Percentiles rank a stretch among this genome's conserved stretches.
phyloP scores from a whole-genome alignment of 1,140 invertebrate genomes.

The Drosophila grimshawi region DNA sequence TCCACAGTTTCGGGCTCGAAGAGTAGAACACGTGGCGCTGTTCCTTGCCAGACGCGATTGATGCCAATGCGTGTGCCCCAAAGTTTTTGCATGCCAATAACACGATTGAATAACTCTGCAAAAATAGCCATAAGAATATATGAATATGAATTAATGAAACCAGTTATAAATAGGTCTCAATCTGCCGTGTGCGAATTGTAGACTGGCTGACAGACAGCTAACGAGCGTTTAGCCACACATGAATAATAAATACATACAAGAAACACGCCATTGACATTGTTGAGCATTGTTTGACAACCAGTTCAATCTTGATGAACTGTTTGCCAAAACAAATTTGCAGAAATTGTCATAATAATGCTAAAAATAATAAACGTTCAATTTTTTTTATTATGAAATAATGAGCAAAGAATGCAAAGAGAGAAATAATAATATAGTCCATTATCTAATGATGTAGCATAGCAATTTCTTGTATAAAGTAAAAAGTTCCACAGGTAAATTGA shows the following conservation, averaged over 20 bases:
- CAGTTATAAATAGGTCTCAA: slow-evolving; percentile 47
- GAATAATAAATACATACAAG: slow-evolving; percentile 38
- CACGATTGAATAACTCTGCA: slow-evolving; percentile 85
- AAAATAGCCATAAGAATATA: slow-evolving; percentile 29
- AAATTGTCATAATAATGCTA: no score
- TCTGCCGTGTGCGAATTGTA: not conserved
- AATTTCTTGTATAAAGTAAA: no score
- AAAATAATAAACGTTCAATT: no score
- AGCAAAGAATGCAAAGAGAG: no score
- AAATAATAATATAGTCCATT: no score
- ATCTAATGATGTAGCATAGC: no score
- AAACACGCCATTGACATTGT: slow-evolving; percentile 13
- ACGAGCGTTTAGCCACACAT: slow-evolving; percentile 31
- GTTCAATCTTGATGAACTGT: not conserved
- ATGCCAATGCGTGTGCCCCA: slow-evolving; percentile 85
- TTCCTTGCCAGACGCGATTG: slow-evolving; percentile 85
- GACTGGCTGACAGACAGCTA: slow-evolving; percentile 26
- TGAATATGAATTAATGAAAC: slow-evolving; percentile 28
- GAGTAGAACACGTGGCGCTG: slow-evolving; percentile 84
- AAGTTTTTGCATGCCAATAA: slow-evolving; percentile 85
- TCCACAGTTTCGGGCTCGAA: slow-evolving; percentile 85
- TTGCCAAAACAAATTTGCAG: not conserved
- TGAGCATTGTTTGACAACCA: slow-evolving; percentile 25
- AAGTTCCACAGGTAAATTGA: no score
- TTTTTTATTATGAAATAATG: no score